Conservation (phyloP, 2,888 invertebrate species). For the Chorisops tibialis region DNA sequence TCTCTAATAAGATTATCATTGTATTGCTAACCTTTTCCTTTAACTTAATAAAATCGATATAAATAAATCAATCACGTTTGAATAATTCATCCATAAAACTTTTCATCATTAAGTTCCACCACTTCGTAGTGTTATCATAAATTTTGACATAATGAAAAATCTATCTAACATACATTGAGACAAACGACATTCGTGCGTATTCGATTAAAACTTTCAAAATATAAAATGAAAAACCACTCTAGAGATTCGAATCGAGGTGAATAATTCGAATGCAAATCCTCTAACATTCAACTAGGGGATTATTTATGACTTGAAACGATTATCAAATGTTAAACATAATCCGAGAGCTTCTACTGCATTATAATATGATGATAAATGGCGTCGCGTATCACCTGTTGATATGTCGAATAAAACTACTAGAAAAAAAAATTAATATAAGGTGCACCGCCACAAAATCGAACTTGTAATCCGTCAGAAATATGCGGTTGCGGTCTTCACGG, state of each 20-base stretch:
- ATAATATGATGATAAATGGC: constrained; percentile 13
- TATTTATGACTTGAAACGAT: constrained; percentile 19
- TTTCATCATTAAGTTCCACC: no score
- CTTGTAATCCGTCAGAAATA: neutral
- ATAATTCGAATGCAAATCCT: constrained; percentile 21
- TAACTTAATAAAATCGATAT: no score
- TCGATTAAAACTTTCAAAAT: neutral
- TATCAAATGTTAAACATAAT: constrained; percentile 24
- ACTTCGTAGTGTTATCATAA: neutral
- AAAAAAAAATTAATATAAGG: constrained; percentile 1
- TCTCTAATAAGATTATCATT: no score
- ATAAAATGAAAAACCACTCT: neutral
- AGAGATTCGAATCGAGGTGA: neutral
- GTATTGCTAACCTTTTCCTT: no score
- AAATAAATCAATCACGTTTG: no score
- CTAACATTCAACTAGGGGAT: constrained; percentile 16
- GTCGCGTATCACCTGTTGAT: constrained; percentile 16
- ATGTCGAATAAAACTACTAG: no score
- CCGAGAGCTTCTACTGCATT: neutral
- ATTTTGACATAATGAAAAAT: constrained; percentile 5
- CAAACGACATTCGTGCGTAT: neutral
- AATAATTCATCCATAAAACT: no score
- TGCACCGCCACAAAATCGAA: constrained; percentile 4
- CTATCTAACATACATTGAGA: neutral
- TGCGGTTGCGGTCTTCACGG: neutral